A percentile compares a stretch with the other conserved stretches of the same genome.
These are phyloP conservation scores for Amazona guildingii DNA, from an alignment of 2,113 vertebrate genomes.

Conservation along the genomic window DNA sequence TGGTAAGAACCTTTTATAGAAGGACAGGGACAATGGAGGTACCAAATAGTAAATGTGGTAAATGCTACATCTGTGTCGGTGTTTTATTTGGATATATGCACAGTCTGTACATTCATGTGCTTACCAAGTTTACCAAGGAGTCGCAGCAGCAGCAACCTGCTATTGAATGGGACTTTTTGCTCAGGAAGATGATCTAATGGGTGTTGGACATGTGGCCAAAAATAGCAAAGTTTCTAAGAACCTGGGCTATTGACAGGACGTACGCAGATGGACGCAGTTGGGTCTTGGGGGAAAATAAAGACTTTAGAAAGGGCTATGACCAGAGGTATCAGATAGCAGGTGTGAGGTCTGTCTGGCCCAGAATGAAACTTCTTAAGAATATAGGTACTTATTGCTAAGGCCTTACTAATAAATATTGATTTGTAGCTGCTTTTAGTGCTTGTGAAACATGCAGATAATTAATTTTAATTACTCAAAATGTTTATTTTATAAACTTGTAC, in stretches of 20 bases:
- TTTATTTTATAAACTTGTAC: slow-evolving; percentile 8
- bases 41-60: neutral
- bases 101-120: neutral
- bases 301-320: neutral
- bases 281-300: neutral
- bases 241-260: neutral
- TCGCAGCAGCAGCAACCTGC: neutral
- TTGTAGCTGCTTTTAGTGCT: neutral
- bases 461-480: neutral
- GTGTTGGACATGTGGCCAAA: neutral
- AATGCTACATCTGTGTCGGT: neutral
- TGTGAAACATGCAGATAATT: neutral
- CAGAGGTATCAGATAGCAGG: neutral
- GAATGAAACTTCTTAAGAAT: neutral
- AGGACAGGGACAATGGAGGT: neutral
- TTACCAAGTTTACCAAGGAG: neutral
- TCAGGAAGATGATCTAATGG: neutral
- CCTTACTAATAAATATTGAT: neutral
- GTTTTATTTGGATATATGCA: neutral
- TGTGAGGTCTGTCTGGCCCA: neutral
- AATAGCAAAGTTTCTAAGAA: neutral
- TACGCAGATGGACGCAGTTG: neutral
- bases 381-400: neutral
- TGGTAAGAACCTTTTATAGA: neutral
- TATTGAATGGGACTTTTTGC: neutral